Conservation (phyloP, 2,888 invertebrate species). For the Prenolepis imparis region DNA sequence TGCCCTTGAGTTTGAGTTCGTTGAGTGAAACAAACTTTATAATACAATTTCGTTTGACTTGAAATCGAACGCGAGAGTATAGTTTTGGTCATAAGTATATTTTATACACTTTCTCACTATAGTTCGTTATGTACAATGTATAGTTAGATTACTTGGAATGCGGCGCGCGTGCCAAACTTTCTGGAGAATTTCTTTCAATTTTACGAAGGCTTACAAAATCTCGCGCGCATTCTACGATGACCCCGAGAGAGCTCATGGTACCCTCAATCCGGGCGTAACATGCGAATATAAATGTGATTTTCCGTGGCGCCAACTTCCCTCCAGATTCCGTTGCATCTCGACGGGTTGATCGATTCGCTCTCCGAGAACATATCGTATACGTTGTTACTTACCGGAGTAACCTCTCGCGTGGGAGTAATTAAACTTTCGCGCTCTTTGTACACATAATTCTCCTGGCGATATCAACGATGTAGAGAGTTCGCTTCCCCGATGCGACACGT, state of each 20-base stretch:
- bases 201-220: slow-evolving; percentile 4
- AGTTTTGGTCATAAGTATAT: slow-evolving; percentile 5
- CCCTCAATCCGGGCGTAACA: slow-evolving; percentile 22
- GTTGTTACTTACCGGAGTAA: slow-evolving; percentile 24
- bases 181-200: slow-evolving; percentile 15
- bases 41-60: background rate
- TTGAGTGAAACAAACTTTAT: slow-evolving; percentile 18
- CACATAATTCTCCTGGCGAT: slow-evolving; percentile 29
- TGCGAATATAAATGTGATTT: slow-evolving; percentile 37
- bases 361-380: slow-evolving; percentile 17
- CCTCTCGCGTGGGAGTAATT: slow-evolving; percentile 47
- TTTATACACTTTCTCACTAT: background rate
- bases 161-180: slow-evolving; percentile 25
- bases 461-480: slow-evolving; percentile 4
- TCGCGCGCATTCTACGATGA: slow-evolving; percentile 21
- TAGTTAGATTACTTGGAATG: slow-evolving; percentile 11
- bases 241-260: slow-evolving; percentile 9
- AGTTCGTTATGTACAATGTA: background rate
- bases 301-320: background rate
- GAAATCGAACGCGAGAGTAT: background rate
- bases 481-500: background rate
- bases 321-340: slow-evolving; percentile 5
- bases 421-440: slow-evolving; percentile 55
- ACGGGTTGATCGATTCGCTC: slow-evolving; percentile 35
- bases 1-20: slow-evolving; percentile 47